These are phyloP conservation scores for Lottia gigantea DNA, from an alignment of 2,888 invertebrate genomes.

Conservation along the genomic window DNA sequence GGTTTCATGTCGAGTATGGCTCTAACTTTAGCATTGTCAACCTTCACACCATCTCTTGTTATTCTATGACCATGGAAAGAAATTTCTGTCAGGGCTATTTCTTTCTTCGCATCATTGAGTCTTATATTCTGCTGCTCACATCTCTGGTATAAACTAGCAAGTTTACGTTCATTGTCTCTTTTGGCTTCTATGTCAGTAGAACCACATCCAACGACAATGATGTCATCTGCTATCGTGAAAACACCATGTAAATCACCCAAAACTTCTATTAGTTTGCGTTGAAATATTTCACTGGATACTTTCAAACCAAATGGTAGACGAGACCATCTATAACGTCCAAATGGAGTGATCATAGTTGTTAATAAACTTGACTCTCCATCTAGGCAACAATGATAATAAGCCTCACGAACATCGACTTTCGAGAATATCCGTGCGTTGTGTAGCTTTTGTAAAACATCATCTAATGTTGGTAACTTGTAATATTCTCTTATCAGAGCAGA, in stretches of 20 bases:
- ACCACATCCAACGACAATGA: slow-evolving; percentile 28
- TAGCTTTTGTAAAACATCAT: slow-evolving; percentile 33
- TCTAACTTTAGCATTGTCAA: slow-evolving; percentile 36
- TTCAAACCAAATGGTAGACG: slow-evolving; percentile 26
- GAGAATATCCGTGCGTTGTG: slow-evolving; percentile 30
- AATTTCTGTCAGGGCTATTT: slow-evolving; percentile 17
- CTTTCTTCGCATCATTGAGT: slow-evolving; percentile 27
- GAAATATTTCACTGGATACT: slow-evolving; percentile 33
- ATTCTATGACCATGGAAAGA: slow-evolving; percentile 32
- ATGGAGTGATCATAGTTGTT: slow-evolving; percentile 30
- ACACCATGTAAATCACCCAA: slow-evolving; percentile 31
- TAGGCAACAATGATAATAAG: slow-evolving; percentile 32
- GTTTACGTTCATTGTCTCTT: slow-evolving; percentile 28
- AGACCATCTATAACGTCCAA: slow-evolving; percentile 28
- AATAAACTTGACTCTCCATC: slow-evolving; percentile 32
- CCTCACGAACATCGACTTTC: slow-evolving; percentile 29
- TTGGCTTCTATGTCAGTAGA: too few species aligned
- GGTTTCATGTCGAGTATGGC: neutral
- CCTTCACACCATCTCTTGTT: slow-evolving; percentile 31
- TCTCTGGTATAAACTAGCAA: slow-evolving; percentile 24
- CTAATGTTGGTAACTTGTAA: slow-evolving; percentile 32
- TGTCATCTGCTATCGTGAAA: slow-evolving; percentile 33
- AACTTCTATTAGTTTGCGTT: slow-evolving; percentile 29
- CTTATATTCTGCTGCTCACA: slow-evolving; percentile 29
- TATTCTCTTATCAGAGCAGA: slow-evolving; percentile 27